Percentiles rank a stretch among this genome's conserved stretches.
phyloP scores from a whole-genome alignment of 2,888 invertebrate species.

The Ichneumoninae sp. region DNA sequence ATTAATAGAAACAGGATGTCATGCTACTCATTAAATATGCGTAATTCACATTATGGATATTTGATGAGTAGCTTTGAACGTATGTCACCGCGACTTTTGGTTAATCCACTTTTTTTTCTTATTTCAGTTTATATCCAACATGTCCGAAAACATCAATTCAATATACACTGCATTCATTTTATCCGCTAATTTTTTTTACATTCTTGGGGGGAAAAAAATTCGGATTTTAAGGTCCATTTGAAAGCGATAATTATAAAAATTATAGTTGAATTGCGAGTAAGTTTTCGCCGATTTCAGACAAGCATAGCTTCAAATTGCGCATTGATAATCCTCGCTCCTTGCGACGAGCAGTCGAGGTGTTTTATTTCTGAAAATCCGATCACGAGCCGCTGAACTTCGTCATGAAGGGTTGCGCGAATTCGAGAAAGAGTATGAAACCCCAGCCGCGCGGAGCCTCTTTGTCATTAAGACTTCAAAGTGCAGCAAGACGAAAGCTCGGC shows the following conservation, averaged over 20 bases:
- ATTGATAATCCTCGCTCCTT: background rate
- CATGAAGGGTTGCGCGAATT: slow-evolving; percentile 4
- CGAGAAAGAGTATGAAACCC: slow-evolving; percentile 7
- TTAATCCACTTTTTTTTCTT: too few species aligned
- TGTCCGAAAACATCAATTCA: too few species aligned
- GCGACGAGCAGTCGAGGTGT: background rate
- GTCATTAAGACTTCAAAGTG: slow-evolving; percentile 57
- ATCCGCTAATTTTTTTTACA: too few species aligned
- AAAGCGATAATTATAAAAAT: background rate
- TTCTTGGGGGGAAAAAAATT: too few species aligned
- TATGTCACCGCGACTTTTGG: too few species aligned
- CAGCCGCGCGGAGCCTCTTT: slow-evolving; percentile 22
- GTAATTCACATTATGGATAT: too few species aligned
- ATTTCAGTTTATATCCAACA: too few species aligned
- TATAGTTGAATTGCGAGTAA: background rate
- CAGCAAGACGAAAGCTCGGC: slow-evolving; percentile 27
- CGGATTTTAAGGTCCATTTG: background rate
- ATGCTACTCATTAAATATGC: too few species aligned
- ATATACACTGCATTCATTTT: too few species aligned
- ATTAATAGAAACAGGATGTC: too few species aligned
- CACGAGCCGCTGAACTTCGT: background rate
- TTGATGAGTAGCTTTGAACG: too few species aligned
- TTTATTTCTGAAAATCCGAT: background rate
- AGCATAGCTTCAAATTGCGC: background rate
- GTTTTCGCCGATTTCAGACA: background rate